Base-by-base conservation (phyloP, 2,113 vertebrate species). In the Tetraodon nigroviridis region DNA sequence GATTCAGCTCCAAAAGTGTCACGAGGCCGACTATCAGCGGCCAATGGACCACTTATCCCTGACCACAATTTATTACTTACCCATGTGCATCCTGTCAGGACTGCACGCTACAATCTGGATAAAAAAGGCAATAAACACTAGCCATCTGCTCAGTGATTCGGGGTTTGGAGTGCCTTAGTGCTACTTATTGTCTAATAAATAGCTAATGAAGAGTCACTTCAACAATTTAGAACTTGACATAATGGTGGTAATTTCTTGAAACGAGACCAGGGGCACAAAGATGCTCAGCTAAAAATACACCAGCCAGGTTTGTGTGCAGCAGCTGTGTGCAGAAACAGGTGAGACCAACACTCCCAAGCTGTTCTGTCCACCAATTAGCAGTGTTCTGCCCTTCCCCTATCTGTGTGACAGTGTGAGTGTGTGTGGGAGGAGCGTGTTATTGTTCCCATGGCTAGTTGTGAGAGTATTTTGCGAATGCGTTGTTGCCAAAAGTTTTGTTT, bases 321-420 rank as follows among this genome's bases (percentile, higher is more conserved):
- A 87, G 86, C 81, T 84, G 84, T 54, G 24, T 17, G 56, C 48
- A 64, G 16, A 51, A 83, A 86, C 87, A 89, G 83, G 81, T 89
- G 85, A 79, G 7, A 60, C 22, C 32, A 49, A 41, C 63, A 60
- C 67, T 73, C 21, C 48, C 45, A 21, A 47, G 64, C 49, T 63
- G 54, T 12, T 37, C 61, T 61, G 60, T 72, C 55, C 56, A 24
- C 71, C 65, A 61, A 64, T 67, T 53, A 73, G 45, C 17, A n/a
- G 2, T 6, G 7, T 16, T 18, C 40, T 11, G 3, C 17, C 4
- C 7, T 27, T 27, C 24, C 24, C 24, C 24, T 6, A 27, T 27
- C 24, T 27, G 24, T 27, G 24, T 27, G 24, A 6, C 5, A 6
- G 24, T 3, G 24, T 27, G 24, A 6, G 24, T 24, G 24, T 3